Percentiles rank a stretch among this genome's conserved stretches.
Evolutionary conservation across 35 echinoderm and acorn worm genomes (phyloP).

Genomic region (Acanthaster planci): DNA sequence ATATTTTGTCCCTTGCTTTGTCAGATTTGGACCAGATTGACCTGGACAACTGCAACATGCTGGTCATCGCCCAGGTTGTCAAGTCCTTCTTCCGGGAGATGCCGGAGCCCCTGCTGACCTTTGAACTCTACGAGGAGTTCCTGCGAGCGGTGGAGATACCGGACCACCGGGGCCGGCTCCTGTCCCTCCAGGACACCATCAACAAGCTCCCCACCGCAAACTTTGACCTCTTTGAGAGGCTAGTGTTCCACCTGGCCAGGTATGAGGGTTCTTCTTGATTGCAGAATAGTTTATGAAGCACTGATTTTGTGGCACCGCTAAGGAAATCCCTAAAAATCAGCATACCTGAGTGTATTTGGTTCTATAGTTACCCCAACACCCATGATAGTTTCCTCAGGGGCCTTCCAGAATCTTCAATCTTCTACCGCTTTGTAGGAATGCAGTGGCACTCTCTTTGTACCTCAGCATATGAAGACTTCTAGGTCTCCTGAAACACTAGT

Average conservation of each 20-base stretch:
- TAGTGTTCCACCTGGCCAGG: slow-evolving; percentile 97
- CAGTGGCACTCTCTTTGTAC: no score
- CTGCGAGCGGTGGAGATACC: slow-evolving; percentile 74
- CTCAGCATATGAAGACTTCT: no score
- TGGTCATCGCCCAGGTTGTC: slow-evolving; percentile 84
- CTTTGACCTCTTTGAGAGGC: slow-evolving; percentile 86
- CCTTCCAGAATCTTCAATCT: no score
- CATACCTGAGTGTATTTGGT: no score
- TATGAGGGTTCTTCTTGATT: no score
- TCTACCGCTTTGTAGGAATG: no score
- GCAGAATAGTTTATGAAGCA: no score
- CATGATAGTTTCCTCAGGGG: no score
- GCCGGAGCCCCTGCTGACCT: slow-evolving; percentile 90
- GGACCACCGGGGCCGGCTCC: slow-evolving; percentile 59
- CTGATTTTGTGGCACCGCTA: no score
- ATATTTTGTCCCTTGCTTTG: not conserved
- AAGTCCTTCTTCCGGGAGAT: slow-evolving; percentile 99
- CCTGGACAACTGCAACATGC: slow-evolving; percentile 73
- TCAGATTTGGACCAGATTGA: slow-evolving; percentile 84
- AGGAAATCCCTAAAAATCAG: no score
- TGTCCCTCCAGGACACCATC: slow-evolving; percentile 72
- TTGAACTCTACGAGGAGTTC: slow-evolving; percentile 96
- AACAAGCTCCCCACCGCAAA: slow-evolving; percentile 82
- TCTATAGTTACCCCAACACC: no score
- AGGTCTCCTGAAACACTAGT: no score